Evolutionary conservation across 2,888 invertebrate species (phyloP), one percentile per base, ranked within the genome.

Genomic region (Eupsilia transversa): DNA sequence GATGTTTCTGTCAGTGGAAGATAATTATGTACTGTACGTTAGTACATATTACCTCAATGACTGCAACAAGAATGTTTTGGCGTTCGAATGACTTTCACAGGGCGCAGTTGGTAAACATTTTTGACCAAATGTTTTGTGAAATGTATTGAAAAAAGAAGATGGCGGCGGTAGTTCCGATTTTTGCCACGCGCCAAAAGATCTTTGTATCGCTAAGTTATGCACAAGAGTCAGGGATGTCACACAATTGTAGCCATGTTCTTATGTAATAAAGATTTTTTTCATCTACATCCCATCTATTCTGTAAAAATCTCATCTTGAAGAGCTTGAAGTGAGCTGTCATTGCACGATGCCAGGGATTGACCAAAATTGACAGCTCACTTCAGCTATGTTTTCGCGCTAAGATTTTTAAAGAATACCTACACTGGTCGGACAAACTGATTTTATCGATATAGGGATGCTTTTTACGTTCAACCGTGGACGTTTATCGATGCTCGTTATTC

Each of bases 401-500:
- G 46, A 46, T 46, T 20, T 46, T 20, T 20, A 46, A 6, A 6
- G 0, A 46, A 20, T 46, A 23, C 23, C 9, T 7, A 23, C 20
- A 46, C 46, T 46, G 20, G 27, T 3, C 30, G 38, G 46, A 80
- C 59, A 74, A 38, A 73, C 68, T 27, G 35, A 61, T 56, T 57
- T 12, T 9, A 66, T 52, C 46, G n/a, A 64, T 46, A 38, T 82
- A 86, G 38, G 23, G 73, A 77, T 80, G 76, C 72, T 75, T 85
- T 87, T 85, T 84, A 85, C 84, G 85, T 88, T 84, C 84, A 56
- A n/a, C 33, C 20, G 12, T 35, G 65, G 65, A 77, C 73, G 87
- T 86, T 92, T 90, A 92, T 91, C 90, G 87, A 88, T 87, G 84
- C 84, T 87, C 87, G 87, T 91, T 80, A 86, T 86, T 86, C 66